phyloP scores from a whole-genome alignment of 2,888 invertebrate genomes.

The Choristoneura rosaceana region DNA sequence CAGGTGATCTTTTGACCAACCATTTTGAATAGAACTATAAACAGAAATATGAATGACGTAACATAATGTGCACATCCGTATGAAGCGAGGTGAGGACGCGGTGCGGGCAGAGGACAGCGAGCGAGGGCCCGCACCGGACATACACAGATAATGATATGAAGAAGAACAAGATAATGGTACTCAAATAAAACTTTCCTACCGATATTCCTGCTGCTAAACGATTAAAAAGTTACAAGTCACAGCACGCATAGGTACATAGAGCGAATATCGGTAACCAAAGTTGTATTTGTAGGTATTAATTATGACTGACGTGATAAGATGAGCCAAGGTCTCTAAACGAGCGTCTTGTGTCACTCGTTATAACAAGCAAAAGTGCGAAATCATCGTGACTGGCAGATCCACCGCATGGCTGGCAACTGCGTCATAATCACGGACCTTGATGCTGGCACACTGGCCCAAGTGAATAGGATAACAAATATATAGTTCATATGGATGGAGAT shows the following conservation, averaged over 20 bases:
- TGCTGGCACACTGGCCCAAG: slow-evolving; percentile 7
- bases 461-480: not conserved
- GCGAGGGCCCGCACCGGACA: slow-evolving; percentile 1
- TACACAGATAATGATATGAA: slow-evolving; percentile 9
- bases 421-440: slow-evolving; percentile 16
- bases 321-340: slow-evolving; percentile 14
- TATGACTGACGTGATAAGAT: slow-evolving; percentile 12
- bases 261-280: slow-evolving; percentile 6
- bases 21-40: slow-evolving; percentile 86
- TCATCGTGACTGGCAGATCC: slow-evolving; percentile 31
- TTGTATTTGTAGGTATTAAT: slow-evolving; percentile 12
- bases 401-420: slow-evolving; percentile 16
- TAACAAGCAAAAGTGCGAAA: slow-evolving; percentile 13
- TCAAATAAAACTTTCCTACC: not conserved
- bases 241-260: not conserved
- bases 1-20: slow-evolving; percentile 84
- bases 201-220: not conserved
- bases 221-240: not conserved
- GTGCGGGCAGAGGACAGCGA: slow-evolving; percentile 44
- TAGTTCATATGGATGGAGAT: slow-evolving; percentile 21
- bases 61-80: slow-evolving; percentile 82
- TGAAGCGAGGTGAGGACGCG: slow-evolving; percentile 64
- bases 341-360: slow-evolving; percentile 8
- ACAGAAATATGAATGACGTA: slow-evolving; percentile 85
- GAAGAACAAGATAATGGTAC: slow-evolving; percentile 45